Evolutionary conservation across 2,113 vertebrate species (phyloP), one percentile per base, ranked within the genome.

Genomic region (Neodontobutis hainanensis): DNA sequence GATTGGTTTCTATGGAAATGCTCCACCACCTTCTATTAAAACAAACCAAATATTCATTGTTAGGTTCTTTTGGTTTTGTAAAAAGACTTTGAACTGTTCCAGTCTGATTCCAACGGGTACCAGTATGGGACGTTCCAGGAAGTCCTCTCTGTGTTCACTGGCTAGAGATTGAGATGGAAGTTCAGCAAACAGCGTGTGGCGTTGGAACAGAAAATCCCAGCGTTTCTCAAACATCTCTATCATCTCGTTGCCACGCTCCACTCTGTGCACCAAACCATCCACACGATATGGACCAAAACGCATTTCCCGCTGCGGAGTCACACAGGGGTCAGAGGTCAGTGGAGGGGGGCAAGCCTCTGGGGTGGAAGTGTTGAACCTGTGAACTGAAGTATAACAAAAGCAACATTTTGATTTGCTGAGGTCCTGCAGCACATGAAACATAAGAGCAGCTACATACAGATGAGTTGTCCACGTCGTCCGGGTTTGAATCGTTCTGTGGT

Each of bases 1-100:
- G 68, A 78, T 0, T 4, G 61, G 78, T 98, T 93, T 73, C 96
- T 92, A 45, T 81, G 81, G 87, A 98, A 99, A 42, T 64, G 76
- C 85, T 98, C 96, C 7, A 91, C 93, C 80, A 98, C 94, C 88
- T 92, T 92, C 95, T 96, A 76, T 65, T 16, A 10, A 65, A 19
- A 50, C 12, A 67, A 47, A 27, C 19, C 19, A 27, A 27, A 1
- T 3, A 27, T 27, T 2, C 19, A 27, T 27, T 27, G 19, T 27
- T 27, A 27, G 19, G 19, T 27, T 27, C 19, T 27, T 27, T 27
- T 27, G 19, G 19, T 27, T 3, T 27, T 27, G 19, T 27, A 27
- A 27, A 27, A 27, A 27, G 3, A 27, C 19, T 27, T 27, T 27
- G 19, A 27, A 27, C 19, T 27, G 19, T 27, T 27, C 19, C 6